These are phyloP conservation scores for Drosophila diplacantha DNA, from an alignment of 2,888 invertebrate species.

Conservation along the genomic window DNA sequence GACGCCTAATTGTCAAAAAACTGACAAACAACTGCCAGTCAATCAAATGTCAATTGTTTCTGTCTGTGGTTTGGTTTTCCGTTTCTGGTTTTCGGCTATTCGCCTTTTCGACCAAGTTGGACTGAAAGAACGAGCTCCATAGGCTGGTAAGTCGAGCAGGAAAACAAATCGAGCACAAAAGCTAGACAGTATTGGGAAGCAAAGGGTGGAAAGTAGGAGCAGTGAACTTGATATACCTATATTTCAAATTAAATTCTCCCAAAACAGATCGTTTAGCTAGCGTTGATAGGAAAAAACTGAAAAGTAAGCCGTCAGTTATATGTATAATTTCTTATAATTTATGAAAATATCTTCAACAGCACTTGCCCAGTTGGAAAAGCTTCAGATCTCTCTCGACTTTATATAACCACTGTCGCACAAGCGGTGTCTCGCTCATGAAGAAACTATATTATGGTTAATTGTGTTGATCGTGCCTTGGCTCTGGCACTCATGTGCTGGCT, in stretches of 20 bases:
- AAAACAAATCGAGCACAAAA: slow-evolving; percentile 62
- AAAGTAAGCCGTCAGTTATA: not conserved
- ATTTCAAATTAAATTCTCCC: not conserved
- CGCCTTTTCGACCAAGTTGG: slow-evolving; percentile 3
- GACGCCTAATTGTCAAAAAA: slow-evolving; percentile 67
- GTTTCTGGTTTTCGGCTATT: slow-evolving; percentile 2
- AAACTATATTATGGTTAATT: slow-evolving; percentile 56
- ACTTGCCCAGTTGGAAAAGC: not conserved
- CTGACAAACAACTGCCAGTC: slow-evolving; percentile 68
- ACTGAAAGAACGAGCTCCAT: slow-evolving; percentile 13
- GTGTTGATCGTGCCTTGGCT: slow-evolving; percentile 50
- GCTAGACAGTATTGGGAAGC: not conserved
- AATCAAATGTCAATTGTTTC: slow-evolving; percentile 68
- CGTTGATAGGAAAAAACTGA: not conserved
- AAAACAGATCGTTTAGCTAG: not conserved
- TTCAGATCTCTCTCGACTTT: slow-evolving; percentile 14
- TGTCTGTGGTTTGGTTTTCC: slow-evolving; percentile 41
- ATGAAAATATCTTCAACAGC: not conserved
- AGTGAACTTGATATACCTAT: not conserved
- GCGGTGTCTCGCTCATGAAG: slow-evolving; percentile 38
- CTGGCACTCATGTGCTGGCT: slow-evolving; percentile 17
- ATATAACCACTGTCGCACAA: slow-evolving; percentile 42
- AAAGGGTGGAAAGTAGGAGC: not conserved
- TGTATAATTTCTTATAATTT: no score
- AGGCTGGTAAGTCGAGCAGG: slow-evolving; percentile 45